These are phyloP conservation scores for Calcarius lapponicus DNA, from an alignment of 2,797 vertebrate species.

Conservation along the genomic window DNA sequence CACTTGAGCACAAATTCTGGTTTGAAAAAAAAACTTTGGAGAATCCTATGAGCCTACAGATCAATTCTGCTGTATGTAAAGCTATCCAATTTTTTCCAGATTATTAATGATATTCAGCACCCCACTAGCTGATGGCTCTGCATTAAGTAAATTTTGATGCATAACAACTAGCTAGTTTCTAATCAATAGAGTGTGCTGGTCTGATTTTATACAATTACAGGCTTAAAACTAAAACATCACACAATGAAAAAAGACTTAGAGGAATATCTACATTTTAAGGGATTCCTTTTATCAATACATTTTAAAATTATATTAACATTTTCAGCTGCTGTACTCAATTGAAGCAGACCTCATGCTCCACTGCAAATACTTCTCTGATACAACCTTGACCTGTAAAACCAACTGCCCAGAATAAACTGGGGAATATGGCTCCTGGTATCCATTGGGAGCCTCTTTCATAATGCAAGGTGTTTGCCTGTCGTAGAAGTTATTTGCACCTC, in stretches of 20 bases:
- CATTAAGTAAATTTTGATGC: neutral
- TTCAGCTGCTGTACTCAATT: neutral
- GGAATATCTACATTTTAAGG: neutral
- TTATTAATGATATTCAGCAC: neutral
- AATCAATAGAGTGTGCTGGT: neutral
- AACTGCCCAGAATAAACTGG: neutral
- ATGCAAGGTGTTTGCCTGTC: fast-evolving
- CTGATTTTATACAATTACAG: neutral
- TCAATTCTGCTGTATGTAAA: neutral
- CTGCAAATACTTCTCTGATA: neutral
- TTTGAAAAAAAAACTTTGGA: neutral
- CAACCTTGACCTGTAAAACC: neutral
- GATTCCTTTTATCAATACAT: neutral
- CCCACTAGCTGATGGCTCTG: neutral
- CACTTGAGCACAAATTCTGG: neutral
- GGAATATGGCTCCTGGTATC: neutral
- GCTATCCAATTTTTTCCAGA: neutral
- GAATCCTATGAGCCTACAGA: neutral
- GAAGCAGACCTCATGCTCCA: neutral
- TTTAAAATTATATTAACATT: neutral
- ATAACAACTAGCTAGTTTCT: neutral
- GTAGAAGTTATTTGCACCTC: neutral
- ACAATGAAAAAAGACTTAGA: neutral
- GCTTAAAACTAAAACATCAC: neutral
- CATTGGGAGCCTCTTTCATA: neutral